Evolutionary conservation across 2,797 vertebrate genomes (phyloP), one percentile per base, ranked within the genome.

Genomic region (Clarias laeviceps): DNA sequence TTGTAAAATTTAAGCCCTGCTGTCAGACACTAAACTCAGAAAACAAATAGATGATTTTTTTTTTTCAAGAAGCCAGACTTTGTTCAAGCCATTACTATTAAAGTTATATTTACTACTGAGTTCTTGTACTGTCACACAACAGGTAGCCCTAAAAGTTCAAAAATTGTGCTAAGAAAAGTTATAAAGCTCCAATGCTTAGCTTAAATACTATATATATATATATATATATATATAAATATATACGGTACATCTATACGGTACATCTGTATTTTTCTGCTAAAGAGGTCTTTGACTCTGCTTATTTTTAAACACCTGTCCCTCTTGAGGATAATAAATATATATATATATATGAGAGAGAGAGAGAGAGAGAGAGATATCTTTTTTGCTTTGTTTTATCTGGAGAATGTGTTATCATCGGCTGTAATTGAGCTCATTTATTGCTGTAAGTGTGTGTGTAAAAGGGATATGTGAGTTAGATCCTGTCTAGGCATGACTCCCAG

Each of bases 401-500:
- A 84, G 64, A 61, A 78, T 84, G 54, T 29, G 32, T 37, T 78
- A 68, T 80, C 9, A 59, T 68, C 68, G 50, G 17, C 40, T 34
- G 24, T 61, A 68, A 68, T 34, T 54, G 18, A 40, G 34, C n/a
- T 82, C 1, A 50, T 82, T 69, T 45, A 78, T 76, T 64, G 61
- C 9, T 78, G 22, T 68, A 76, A 22, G 27, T n/a, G 83, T 78
- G 64, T 56, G 61, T 77, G 40, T 37, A 37, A 8, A 50, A 22
- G 15, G 81, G 56, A 37, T 72, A 32, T 65, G 56, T 65, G 24
- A 74, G 84, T 64, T 78, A 29, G 34, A 82, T 72, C 7, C 54
- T 69, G 18, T 84, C 61, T 70, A 76, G 69, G 69, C 68, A 86
- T 40, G 40, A 77, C 82, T 83, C 54, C 45, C 79, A 77, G 59